Evolutionary conservation across 2,113 vertebrate genomes (phyloP), one percentile per base, ranked within the genome.

Genomic region (Tupaia tana): DNA sequence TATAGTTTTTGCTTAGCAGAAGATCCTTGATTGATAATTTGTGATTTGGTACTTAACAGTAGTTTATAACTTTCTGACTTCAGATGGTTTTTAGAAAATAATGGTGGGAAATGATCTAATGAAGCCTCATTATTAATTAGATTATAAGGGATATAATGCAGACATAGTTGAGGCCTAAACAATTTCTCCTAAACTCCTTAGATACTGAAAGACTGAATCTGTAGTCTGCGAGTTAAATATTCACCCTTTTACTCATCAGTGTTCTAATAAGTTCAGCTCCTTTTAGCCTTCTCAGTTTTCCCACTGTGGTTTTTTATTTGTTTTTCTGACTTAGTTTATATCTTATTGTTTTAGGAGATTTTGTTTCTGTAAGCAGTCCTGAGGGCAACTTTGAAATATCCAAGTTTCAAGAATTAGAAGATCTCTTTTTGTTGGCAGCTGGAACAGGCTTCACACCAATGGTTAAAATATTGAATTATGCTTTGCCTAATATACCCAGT

Each of bases 381-480:
- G 99, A 99, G 94, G 99, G 99, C 54, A 97, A 94, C 92, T 99
- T 99, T 97, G 98, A 98, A 96, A 97, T 98, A 82, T 98, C 98
- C 0, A 98, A 98, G 82, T 95, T 99, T 75, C 98, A 98, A 91
- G 98, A 98, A 95, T 96, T 99, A 97, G 99, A 99, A 97, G 97
- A 99, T 92, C 98, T 99, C 56, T 98, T 99, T 98, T 97, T 99
- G 54, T 80, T 99, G 97, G 99, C 99, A 91, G 99, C 99, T 54
- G 99, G 99, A 83, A 99, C 99, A 56, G 99, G 99, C 79, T 99
- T 99, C 97, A 99, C 99, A 22, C 99, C 99, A 81, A 99, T 99
- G 99, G 98, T 99, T 96, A 99, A 99, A 19, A 97, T 99, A 63
- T 97, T 99, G 89, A 97, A 80, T 83, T 97, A 98, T 52, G 98